Conservation (phyloP, 2,888 invertebrate genomes). For the Nomada goodeniana region DNA sequence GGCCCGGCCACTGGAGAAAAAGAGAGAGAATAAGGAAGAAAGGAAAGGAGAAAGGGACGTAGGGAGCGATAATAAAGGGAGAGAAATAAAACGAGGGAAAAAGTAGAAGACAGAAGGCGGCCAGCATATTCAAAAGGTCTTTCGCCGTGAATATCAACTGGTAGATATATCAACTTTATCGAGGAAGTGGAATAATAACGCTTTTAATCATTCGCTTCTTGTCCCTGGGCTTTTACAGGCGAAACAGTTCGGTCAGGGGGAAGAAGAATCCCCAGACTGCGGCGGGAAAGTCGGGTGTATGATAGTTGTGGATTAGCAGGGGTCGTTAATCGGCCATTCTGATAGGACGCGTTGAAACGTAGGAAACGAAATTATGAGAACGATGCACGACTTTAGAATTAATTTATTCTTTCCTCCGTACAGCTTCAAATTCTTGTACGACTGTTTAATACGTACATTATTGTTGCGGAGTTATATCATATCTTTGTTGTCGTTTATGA, state of each 20-base stretch:
- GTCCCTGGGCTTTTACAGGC: neutral
- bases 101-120: slow-evolving; percentile 46
- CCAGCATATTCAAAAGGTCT: slow-evolving; percentile 44
- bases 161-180: slow-evolving; percentile 36
- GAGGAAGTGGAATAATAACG: slow-evolving; percentile 41
- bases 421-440: no score
- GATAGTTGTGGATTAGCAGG: neutral
- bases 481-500: no score
- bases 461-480: no score
- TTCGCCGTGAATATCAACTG: slow-evolving; percentile 49
- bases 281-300: neutral
- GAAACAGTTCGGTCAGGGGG: neutral
- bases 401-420: neutral
- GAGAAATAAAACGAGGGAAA: slow-evolving; percentile 45
- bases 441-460: no score
- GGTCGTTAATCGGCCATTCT: neutral
- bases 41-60: neutral
- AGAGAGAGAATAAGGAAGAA: slow-evolving; percentile 1
- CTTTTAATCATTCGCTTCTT: slow-evolving; percentile 26
- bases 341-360: neutral
- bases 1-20: slow-evolving; percentile 27
- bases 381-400: neutral
- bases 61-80: slow-evolving; percentile 46
- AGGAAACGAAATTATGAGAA: neutral
- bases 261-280: neutral